Percentiles rank a stretch among this genome's conserved stretches.
Evolutionary conservation across 2,113 vertebrate species (phyloP).

Genomic region (Hemiscyllium ocellatum): DNA sequence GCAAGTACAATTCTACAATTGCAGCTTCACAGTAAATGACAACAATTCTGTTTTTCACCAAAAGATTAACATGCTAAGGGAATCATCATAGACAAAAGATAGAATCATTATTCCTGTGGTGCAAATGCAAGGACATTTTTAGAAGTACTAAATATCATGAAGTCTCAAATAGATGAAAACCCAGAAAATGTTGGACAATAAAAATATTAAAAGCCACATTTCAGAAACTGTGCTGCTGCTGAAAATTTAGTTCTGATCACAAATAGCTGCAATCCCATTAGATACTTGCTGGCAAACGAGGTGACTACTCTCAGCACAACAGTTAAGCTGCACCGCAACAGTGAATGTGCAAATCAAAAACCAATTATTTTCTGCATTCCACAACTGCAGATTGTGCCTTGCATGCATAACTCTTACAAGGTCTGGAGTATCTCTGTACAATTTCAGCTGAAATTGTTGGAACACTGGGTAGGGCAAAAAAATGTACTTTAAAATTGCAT

Average conservation of each 20-base stretch:
- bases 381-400: background rate
- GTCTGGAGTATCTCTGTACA: background rate
- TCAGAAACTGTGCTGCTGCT: background rate
- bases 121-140: background rate
- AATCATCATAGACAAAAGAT: background rate
- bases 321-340: background rate
- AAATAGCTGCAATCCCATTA: background rate
- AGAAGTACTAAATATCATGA: background rate
- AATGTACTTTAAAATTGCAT: background rate
- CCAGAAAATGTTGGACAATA: background rate
- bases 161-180: background rate
- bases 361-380: background rate
- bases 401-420: background rate
- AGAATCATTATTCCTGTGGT: background rate
- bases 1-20: background rate
- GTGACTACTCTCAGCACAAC: background rate
- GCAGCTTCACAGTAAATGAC: background rate
- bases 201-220: background rate
- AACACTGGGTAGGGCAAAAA: background rate
- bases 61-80: background rate
- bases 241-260: background rate
- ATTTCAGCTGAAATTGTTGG: background rate
- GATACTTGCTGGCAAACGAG: background rate
- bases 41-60: background rate
- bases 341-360: background rate